Evolutionary conservation across 2,797 vertebrate genomes (phyloP), one percentile per base, ranked within the genome.

Genomic region (Mus minutoides): DNA sequence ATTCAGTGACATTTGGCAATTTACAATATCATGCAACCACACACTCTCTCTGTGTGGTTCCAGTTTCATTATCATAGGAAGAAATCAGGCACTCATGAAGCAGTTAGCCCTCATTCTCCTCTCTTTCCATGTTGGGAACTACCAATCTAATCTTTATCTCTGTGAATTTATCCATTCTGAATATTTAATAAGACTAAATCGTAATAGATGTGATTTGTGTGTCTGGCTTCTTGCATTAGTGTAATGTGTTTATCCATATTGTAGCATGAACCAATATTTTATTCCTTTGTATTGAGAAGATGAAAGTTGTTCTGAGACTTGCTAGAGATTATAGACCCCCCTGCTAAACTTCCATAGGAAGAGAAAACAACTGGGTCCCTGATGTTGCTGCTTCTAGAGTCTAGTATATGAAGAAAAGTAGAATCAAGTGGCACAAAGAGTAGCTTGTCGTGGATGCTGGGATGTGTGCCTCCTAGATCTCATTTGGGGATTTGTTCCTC

Each of bases 321-420:
- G 17, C 54, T 90, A 84, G 77, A 88, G n/a, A 84, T 54, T 90
- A 43, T 40, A 83, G 87, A n/a, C 82, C 9, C 43, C 76, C 29
- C 62, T 37, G 56, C 71, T 84, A 83, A 73, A 2, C 11, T 90
- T 83, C 49, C 49, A 76, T 4, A 84, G 26, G 43, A 94, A 88
- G 77, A 93, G 52, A 85, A 58, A 77, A 21, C 31, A 75, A 22
- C 31, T 56, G 75, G 62, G 86, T 84, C 89, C n/a, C 49, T 37
- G 79, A 19, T n/a, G 80, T 84, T 87, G 43, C 19, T 91, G n/a
- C 37, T 94, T 90, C 71, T 90, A 88, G 62, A 91, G 85, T 88
- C 69, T 77, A 71, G 24, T 49, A 8, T n/a, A 64, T 71, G 78
- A 91, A 85, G 54, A 43, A 90, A 79, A n/a, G 34, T 78, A 12